These are phyloP conservation scores for Antheraea pernyi DNA, from an alignment of 1,140 invertebrate genomes.

Conservation along the genomic window DNA sequence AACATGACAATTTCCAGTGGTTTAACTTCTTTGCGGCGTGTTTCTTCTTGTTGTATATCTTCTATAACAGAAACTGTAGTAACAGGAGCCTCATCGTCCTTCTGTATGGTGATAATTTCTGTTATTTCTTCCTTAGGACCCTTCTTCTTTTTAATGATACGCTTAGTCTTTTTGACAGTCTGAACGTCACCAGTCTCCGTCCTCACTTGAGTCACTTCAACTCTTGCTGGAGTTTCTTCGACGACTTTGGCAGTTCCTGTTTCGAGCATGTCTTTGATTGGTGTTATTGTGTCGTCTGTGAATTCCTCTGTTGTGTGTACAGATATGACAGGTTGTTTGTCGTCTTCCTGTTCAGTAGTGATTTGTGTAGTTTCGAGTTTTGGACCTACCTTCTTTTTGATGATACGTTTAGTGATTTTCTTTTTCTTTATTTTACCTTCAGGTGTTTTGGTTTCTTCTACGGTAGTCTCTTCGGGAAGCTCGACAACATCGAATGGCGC, in stretches of 20 bases:
- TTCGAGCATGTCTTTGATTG: constrained; percentile 25
- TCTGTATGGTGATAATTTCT: constrained; percentile 72
- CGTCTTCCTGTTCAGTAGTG: constrained; percentile 44
- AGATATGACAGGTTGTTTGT: constrained; percentile 35
- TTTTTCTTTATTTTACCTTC: constrained; percentile 32
- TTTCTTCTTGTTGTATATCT: constrained; percentile 10
- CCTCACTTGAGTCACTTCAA: too few species aligned
- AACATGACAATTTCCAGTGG: constrained; percentile 47
- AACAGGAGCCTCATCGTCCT: constrained; percentile 66
- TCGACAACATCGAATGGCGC: constrained; percentile 18
- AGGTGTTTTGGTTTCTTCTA: constrained; percentile 23
- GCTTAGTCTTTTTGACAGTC: constrained; percentile 62
- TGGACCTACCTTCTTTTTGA: too few species aligned
- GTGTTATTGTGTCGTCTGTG: constrained; percentile 36
- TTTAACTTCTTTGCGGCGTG: constrained; percentile 3
- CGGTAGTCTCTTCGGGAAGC: constrained; percentile 19
- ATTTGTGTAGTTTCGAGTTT: constrained; percentile 42
- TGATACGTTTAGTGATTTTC: constrained; percentile 52
- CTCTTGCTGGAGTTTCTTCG: too few species aligned
- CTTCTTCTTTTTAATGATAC: constrained; percentile 57
- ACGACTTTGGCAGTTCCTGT: constrained; percentile 17
- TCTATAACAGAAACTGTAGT: constrained; percentile 37
- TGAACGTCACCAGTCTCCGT: constrained; percentile 48
- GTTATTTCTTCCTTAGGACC: constrained; percentile 44
- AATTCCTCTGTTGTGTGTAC: constrained; percentile 49